Evolutionary conservation across 2,888 invertebrate species (phyloP).

Genomic region (Lamellibrachia satsuma): DNA sequence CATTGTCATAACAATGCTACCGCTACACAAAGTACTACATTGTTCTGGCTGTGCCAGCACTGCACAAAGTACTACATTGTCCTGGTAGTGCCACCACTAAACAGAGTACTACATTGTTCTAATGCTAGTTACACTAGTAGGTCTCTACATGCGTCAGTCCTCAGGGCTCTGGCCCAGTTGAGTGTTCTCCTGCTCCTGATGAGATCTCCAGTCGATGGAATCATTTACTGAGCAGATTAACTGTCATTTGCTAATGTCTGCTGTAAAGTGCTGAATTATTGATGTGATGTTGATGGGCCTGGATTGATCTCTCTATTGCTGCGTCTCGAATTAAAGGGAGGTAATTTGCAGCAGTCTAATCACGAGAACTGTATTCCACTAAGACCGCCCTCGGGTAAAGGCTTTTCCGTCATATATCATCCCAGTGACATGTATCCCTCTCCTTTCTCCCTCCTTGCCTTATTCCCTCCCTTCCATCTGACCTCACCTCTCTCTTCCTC

Average conservation of each 20-base stretch:
- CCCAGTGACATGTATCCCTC: not conserved
- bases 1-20: no score
- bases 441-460: not conserved
- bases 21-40: no score
- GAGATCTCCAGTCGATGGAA: not conserved
- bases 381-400: not conserved
- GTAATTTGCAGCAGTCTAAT: not conserved
- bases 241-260: constrained; percentile 17
- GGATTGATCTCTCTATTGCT: constrained; percentile 1
- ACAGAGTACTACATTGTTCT: no score
- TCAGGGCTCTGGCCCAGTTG: no score
- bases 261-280: not conserved
- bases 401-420: not conserved
- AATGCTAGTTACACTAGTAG: no score
- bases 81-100: no score
- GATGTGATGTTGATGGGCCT: not conserved
- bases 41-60: no score
- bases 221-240: constrained; percentile 17
- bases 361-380: not conserved
- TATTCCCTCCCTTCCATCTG: not conserved
- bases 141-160: no score
- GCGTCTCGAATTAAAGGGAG: constrained; percentile 6
- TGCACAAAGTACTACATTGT: no score
- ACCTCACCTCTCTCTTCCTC: not conserved
- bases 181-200: not conserved